A percentile compares a stretch with the other conserved stretches of the same genome.
These are phyloP conservation scores for Peribatodes rhomboidaria DNA, from an alignment of 2,888 invertebrate species.

Conservation along the genomic window DNA sequence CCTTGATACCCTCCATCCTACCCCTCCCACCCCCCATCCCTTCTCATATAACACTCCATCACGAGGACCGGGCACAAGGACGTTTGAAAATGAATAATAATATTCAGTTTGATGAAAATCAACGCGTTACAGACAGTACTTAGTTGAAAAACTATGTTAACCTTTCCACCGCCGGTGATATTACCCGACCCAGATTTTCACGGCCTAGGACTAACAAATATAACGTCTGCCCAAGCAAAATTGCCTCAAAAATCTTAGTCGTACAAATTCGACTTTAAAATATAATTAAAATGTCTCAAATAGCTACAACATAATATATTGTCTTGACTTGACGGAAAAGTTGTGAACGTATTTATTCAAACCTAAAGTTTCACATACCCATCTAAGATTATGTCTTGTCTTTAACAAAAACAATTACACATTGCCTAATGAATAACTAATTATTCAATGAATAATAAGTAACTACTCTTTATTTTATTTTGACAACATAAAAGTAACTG, in stretches of 20 bases:
- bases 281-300: too few species aligned
- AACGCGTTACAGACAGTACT: conserved; percentile 1
- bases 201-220: too few species aligned
- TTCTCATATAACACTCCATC: conserved; percentile 47
- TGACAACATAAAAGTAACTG: background rate
- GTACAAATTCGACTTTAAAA: too few species aligned
- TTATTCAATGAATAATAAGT: background rate
- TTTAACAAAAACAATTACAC: background rate
- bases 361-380: too few species aligned
- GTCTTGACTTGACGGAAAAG: too few species aligned
- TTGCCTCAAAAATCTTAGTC: too few species aligned
- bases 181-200: too few species aligned
- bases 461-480: background rate
- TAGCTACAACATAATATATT: too few species aligned
- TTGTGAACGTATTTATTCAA: too few species aligned
- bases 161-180: too few species aligned
- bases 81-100: conserved; percentile 63
- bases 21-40: conserved; percentile 40
- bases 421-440: background rate
- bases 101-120: conserved; percentile 59
- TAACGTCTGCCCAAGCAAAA: too few species aligned
- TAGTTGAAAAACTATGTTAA: background rate
- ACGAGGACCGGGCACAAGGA: conserved; percentile 60
- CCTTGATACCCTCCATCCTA: conserved; percentile 60
- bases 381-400: too few species aligned